Evolutionary conservation across 2,113 vertebrate genomes (phyloP).

Genomic region (Piaya cayana): DNA sequence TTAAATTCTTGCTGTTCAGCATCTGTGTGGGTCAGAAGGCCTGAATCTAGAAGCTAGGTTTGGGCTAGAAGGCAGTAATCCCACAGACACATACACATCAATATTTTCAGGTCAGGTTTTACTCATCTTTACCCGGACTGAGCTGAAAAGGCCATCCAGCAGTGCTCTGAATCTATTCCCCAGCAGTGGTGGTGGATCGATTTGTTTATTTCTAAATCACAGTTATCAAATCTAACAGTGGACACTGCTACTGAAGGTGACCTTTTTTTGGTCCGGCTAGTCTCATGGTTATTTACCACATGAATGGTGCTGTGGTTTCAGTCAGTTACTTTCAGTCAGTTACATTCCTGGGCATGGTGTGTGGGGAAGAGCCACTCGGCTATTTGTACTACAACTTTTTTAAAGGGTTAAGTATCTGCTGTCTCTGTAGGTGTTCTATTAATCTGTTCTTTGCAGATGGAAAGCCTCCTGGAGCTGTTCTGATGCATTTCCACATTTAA

Average conservation of each 20-base stretch:
- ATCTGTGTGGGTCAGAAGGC: background rate
- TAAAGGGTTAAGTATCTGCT: background rate
- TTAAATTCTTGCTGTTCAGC: background rate
- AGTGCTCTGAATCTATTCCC: background rate
- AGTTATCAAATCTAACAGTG: background rate
- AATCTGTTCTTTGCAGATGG: background rate
- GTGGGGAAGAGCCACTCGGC: background rate
- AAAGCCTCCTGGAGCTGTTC: background rate
- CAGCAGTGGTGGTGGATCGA: background rate
- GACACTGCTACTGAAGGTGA: background rate
- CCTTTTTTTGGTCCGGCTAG: background rate
- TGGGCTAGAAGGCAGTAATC: background rate
- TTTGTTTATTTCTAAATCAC: background rate
- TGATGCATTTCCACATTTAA: background rate
- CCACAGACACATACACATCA: background rate
- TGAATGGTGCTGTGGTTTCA: background rate
- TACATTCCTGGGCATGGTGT: rapidly evolving
- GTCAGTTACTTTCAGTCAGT: too few relatives aligned
- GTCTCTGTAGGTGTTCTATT: background rate
- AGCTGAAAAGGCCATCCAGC: background rate
- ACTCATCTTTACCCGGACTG: background rate
- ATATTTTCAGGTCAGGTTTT: background rate
- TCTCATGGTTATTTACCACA: background rate
- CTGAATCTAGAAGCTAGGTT: background rate
- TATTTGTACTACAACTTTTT: background rate